Conservation (phyloP, 2,888 invertebrate genomes). For the Metellina segmentata region DNA sequence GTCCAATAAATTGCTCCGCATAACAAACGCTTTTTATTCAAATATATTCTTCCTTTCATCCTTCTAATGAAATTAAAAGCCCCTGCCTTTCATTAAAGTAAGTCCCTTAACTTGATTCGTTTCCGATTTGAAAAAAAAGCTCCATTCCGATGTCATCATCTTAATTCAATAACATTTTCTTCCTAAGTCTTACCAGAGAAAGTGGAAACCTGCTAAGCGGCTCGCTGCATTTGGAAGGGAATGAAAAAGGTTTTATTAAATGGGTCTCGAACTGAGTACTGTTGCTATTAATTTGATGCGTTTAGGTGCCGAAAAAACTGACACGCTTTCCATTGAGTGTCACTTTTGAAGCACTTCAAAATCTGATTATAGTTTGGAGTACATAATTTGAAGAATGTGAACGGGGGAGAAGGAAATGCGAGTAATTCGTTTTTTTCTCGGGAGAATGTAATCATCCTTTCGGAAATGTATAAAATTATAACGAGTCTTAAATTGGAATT, state of each 20-base stretch:
- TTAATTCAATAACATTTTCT: constrained; percentile 31
- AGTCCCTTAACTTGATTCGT: constrained; percentile 9
- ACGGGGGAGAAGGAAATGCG: neutral
- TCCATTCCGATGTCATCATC: neutral
- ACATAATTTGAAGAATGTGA: neutral
- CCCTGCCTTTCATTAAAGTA: constrained; percentile 14
- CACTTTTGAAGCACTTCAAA: neutral
- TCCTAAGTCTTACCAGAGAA: neutral
- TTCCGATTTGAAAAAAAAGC: constrained; percentile 4
- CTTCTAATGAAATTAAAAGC: constrained; percentile 30
- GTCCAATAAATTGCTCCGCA: neutral
- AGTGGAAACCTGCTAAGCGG: neutral
- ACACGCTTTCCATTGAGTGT: neutral
- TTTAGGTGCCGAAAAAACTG: neutral
- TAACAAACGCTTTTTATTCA: constrained; percentile 27
- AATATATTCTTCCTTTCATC: neutral
- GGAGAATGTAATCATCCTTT: neutral
- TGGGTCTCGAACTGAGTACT: neutral
- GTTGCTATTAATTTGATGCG: neutral
- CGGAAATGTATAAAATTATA: neutral
- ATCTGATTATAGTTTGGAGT: neutral
- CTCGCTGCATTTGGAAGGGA: neutral
- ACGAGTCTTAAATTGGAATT: neutral
- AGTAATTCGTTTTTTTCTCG: neutral
- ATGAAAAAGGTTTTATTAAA: neutral